Evolutionary conservation across 1,140 invertebrate genomes (phyloP).

Genomic region (Heliconius eleuchia): DNA sequence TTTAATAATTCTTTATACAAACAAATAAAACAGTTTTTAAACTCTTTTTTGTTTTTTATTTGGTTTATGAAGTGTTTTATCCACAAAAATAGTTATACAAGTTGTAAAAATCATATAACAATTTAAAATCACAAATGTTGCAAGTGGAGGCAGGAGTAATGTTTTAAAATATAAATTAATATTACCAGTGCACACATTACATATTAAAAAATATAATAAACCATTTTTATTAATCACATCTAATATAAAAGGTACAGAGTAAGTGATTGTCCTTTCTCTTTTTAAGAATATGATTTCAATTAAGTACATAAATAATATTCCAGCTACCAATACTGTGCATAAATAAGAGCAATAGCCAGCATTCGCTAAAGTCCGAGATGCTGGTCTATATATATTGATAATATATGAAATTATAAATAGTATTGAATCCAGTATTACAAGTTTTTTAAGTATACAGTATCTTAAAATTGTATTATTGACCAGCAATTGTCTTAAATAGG

Average conservation of each 20-base stretch:
- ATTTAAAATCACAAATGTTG: slow-evolving; percentile 82
- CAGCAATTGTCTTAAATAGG: slow-evolving; percentile 84
- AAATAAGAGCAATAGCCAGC: slow-evolving; percentile 89
- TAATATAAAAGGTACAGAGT: slow-evolving; percentile 82
- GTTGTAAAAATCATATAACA: slow-evolving; percentile 82
- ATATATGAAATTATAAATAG: slow-evolving; percentile 79
- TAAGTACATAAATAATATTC: slow-evolving; percentile 81
- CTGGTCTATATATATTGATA: slow-evolving; percentile 75
- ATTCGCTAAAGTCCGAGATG: slow-evolving; percentile 90
- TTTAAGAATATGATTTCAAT: slow-evolving; percentile 75
- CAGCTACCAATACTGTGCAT: slow-evolving; percentile 82
- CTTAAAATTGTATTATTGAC: slow-evolving; percentile 74
- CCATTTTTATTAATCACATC: slow-evolving; percentile 88
- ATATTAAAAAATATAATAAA: slow-evolving; percentile 88
- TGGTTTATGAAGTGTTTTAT: slow-evolving; percentile 25
- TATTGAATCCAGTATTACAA: slow-evolving; percentile 63
- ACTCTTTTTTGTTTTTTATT: not conserved
- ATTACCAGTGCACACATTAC: slow-evolving; percentile 90
- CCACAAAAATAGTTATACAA: slow-evolving; percentile 57
- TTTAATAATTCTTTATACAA: too few species aligned
- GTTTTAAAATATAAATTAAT: slow-evolving; percentile 88
- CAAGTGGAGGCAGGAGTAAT: slow-evolving; percentile 71
- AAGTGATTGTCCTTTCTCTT: slow-evolving; percentile 53
- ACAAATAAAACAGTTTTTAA: slow-evolving; percentile 4
- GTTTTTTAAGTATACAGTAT: slow-evolving; percentile 50